These are phyloP conservation scores for Popillia japonica DNA, from an alignment of 1,140 invertebrate genomes.

Conservation along the genomic window DNA sequence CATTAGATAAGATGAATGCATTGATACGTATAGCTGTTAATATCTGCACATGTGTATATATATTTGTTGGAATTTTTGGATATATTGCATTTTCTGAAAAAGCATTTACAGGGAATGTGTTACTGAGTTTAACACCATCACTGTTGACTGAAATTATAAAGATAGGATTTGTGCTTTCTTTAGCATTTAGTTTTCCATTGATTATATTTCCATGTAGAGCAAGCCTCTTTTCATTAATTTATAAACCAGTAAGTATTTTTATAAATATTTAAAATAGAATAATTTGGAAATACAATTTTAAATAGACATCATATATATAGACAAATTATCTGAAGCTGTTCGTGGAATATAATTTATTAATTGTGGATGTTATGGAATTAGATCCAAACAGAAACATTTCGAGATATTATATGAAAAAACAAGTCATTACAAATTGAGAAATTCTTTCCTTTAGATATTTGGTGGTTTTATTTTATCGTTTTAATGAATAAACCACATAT, in stretches of 20 bases:
- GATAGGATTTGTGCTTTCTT: slow-evolving; percentile 92
- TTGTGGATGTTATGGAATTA: too few species aligned
- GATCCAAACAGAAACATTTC: too few species aligned
- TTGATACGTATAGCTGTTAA: slow-evolving; percentile 89
- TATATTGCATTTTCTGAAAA: slow-evolving; percentile 90
- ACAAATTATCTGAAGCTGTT: too few species aligned
- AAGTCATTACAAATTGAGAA: too few species aligned
- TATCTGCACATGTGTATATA: slow-evolving; percentile 88
- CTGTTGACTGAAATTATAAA: slow-evolving; percentile 87
- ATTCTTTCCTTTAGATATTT: too few species aligned
- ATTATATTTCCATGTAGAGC: slow-evolving; percentile 96
- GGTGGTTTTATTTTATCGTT: too few species aligned
- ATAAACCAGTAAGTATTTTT: slow-evolving; percentile 76
- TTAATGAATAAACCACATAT: too few species aligned
- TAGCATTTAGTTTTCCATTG: slow-evolving; percentile 95
- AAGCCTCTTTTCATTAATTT: slow-evolving; percentile 91
- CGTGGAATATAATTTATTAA: too few species aligned
- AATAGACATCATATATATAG: too few species aligned
- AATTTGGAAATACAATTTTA: too few species aligned
- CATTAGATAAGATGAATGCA: slow-evolving; percentile 87
- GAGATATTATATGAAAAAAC: too few species aligned
- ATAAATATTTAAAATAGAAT: too few species aligned
- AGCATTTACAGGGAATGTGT: slow-evolving; percentile 87
- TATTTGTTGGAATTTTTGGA: slow-evolving; percentile 91
- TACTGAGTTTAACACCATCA: slow-evolving; percentile 84